phyloP scores from a whole-genome alignment of 2,888 invertebrate genomes.

The Aquatica leii region DNA sequence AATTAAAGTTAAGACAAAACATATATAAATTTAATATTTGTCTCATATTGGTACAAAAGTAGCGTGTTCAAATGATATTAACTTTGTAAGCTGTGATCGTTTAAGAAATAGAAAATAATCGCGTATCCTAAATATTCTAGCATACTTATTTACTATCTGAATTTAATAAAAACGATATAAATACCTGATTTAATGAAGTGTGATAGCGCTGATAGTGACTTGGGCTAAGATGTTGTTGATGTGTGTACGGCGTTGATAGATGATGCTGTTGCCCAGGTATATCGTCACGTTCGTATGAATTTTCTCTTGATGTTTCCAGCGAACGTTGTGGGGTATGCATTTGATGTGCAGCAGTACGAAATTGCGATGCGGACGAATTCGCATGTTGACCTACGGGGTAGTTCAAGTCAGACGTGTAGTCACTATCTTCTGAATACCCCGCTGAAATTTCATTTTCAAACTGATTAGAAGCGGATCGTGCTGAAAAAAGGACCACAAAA shows the following conservation, averaged over 20 bases:
- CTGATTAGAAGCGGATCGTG: slow-evolving; percentile 54
- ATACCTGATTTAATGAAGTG: slow-evolving; percentile 28
- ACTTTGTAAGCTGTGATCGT: too few species aligned
- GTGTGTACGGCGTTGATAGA: slow-evolving; percentile 47
- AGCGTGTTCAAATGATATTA: too few species aligned
- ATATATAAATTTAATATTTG: too few species aligned
- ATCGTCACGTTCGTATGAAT: slow-evolving; percentile 84
- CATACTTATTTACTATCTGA: not conserved
- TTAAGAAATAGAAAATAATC: too few species aligned
- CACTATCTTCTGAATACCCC: slow-evolving; percentile 95
- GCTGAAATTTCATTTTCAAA: slow-evolving; percentile 70
- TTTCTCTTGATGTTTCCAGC: slow-evolving; percentile 80
- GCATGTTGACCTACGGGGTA: slow-evolving; percentile 90
- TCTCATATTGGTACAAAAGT: too few species aligned
- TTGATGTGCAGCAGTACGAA: slow-evolving; percentile 79
- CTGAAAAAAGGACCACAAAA: too few species aligned
- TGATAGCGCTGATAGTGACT: slow-evolving; percentile 41
- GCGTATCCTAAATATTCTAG: not conserved
- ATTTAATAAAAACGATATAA: not conserved
- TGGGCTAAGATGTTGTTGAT: slow-evolving; percentile 57
- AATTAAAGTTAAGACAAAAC: too few species aligned
- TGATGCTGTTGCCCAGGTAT: slow-evolving; percentile 50
- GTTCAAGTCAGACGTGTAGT: slow-evolving; percentile 96
- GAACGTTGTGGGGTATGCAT: slow-evolving; percentile 81
- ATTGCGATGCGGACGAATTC: slow-evolving; percentile 92